phyloP scores from a whole-genome alignment of 35 echinoderm and acorn worm species.

The Hemicentrotus pulcherrimus region DNA sequence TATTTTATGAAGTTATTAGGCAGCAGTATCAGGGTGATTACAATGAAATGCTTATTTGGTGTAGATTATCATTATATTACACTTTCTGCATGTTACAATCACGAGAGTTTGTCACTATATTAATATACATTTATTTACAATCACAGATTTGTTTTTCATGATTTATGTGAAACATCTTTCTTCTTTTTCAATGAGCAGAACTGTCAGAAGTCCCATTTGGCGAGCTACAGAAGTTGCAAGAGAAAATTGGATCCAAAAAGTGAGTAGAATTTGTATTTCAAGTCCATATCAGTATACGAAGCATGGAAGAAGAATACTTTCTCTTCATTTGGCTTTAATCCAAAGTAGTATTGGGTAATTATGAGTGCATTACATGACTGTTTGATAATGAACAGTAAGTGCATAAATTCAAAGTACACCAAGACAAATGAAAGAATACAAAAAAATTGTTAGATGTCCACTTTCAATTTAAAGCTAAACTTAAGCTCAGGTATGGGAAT shows the following conservation, averaged over 20 bases:
- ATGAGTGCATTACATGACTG: not conserved
- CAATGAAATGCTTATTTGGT: too few species aligned
- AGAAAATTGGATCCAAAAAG: conserved; percentile 81
- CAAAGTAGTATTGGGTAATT: not conserved
- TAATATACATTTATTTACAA: not conserved
- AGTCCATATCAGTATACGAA: not conserved
- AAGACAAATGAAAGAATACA: not conserved
- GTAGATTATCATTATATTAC: too few species aligned
- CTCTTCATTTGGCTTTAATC: not conserved
- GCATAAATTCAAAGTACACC: not conserved
- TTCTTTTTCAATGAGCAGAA: conserved; percentile 43
- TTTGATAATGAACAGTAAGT: not conserved
- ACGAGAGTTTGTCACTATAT: too few species aligned
- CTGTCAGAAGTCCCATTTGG: conserved; percentile 82
- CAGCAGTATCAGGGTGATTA: too few species aligned
- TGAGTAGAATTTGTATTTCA: conserved; percentile 37
- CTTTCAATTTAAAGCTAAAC: not conserved
- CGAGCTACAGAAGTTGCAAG: conserved; percentile 75
- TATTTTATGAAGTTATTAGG: too few species aligned
- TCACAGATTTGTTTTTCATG: not conserved
- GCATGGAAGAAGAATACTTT: not conserved
- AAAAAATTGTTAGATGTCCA: not conserved
- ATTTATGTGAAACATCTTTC: too few species aligned
- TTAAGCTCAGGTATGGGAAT: too few species aligned
- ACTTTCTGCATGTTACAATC: too few species aligned